phyloP scores from a whole-genome alignment of 2,888 invertebrate species.

The Suillia variegata region DNA sequence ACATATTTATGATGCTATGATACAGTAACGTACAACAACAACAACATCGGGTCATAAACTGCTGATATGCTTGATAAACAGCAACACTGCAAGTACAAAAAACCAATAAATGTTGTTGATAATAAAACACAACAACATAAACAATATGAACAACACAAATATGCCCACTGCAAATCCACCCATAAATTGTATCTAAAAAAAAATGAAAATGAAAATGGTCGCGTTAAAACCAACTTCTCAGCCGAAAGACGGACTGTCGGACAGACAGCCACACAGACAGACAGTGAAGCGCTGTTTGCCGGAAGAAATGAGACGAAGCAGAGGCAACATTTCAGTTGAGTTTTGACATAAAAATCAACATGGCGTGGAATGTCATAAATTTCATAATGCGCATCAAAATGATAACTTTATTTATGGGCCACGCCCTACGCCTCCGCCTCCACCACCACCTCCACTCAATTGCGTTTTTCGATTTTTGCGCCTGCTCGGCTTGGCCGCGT shows the following conservation, averaged over 20 bases:
- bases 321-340: too few species aligned
- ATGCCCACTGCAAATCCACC: background rate
- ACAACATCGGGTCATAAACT: background rate
- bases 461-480: too few species aligned
- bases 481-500: background rate
- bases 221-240: slow-evolving; percentile 32
- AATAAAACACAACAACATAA: background rate
- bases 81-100: background rate
- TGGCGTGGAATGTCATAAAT: background rate
- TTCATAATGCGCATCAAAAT: background rate
- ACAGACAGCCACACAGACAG: too few species aligned
- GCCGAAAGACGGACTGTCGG: too few species aligned
- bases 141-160: background rate
- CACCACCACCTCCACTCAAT: too few species aligned
- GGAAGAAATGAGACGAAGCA: too few species aligned
- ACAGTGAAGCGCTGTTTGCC: too few species aligned
- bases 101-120: background rate
- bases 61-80: background rate
- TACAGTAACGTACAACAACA: background rate
- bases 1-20: background rate
- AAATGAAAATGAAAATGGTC: background rate
- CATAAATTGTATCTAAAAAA: background rate
- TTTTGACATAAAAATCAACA: slow-evolving; percentile 6
- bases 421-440: too few species aligned
- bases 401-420: slow-evolving; percentile 6